A percentile compares a stretch with the other conserved stretches of the same genome.
These are phyloP conservation scores for Brienomyrus longianalis DNA, from an alignment of 2,113 vertebrate species.

Conservation along the genomic window DNA sequence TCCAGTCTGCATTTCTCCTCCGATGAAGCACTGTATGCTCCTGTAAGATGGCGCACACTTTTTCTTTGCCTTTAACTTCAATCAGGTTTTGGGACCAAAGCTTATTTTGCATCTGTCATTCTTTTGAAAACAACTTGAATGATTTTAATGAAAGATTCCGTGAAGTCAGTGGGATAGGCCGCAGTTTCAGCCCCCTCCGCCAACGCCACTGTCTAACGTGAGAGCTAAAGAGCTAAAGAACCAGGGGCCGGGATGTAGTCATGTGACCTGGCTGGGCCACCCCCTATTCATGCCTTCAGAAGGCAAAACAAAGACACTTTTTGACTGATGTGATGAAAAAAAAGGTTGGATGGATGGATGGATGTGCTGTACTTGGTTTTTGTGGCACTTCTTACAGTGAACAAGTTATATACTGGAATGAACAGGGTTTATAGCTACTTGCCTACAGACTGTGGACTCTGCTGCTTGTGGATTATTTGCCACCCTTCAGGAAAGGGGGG, in stretches of 20 bases:
- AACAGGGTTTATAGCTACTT: background rate
- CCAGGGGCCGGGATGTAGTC: background rate
- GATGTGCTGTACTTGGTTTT: background rate
- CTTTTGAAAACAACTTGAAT: slow-evolving; percentile 28
- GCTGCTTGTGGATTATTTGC: slow-evolving; percentile 44
- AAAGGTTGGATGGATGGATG: background rate
- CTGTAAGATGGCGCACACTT: background rate
- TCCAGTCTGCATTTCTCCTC: background rate
- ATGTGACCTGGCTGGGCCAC: background rate
- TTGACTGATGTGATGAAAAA: background rate
- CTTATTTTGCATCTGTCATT: slow-evolving; percentile 20
- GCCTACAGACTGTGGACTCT: background rate
- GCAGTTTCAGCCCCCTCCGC: background rate
- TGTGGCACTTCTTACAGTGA: background rate
- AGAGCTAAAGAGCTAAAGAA: background rate
- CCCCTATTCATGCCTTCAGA: background rate
- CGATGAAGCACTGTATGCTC: background rate
- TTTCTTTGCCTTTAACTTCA: background rate
- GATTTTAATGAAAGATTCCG: slow-evolving; percentile 21
- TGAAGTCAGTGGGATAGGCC: background rate
- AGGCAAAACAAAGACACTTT: background rate
- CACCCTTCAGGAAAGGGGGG: slow-evolving; percentile 45
- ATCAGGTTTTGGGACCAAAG: slow-evolving; percentile 17
- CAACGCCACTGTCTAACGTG: background rate
- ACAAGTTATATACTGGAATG: background rate